These are phyloP conservation scores for Poeciliopsis gracilis DNA, from an alignment of 2,797 vertebrate species.

Conservation along the genomic window DNA sequence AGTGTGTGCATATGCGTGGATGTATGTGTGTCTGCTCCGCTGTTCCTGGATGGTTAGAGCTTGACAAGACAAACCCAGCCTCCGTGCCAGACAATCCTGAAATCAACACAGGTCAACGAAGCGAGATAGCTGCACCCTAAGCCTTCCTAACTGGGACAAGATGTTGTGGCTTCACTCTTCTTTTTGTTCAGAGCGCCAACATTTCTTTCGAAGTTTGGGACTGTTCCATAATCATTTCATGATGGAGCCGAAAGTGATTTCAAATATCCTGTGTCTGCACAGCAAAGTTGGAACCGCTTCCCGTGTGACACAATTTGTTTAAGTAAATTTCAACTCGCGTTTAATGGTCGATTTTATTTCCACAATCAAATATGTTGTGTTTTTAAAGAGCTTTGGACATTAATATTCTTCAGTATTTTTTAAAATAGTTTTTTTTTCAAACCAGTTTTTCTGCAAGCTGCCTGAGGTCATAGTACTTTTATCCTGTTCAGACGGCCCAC, in stretches of 20 bases:
- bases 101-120: conserved; percentile 68
- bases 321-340: conserved; percentile 61
- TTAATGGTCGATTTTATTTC: conserved; percentile 64
- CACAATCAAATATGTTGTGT: conserved; percentile 62
- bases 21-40: conserved; percentile 4
- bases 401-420: conserved; percentile 40
- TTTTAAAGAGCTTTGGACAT: conserved; percentile 49
- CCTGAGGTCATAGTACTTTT: not conserved
- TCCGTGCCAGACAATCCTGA: conserved; percentile 63
- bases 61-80: conserved; percentile 60
- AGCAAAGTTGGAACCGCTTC: conserved; percentile 51
- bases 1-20: conserved; percentile 18
- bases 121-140: conserved; percentile 58
- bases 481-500: too few relatives aligned
- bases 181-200: conserved; percentile 25
- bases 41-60: conserved; percentile 59
- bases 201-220: conserved; percentile 40
- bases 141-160: conserved; percentile 71
- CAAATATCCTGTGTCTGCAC: conserved; percentile 54
- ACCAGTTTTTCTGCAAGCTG: not conserved
- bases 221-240: conserved; percentile 65
- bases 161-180: conserved; percentile 55
- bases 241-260: conserved; percentile 63
- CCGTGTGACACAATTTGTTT: conserved; percentile 62
- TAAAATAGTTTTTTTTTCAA: not conserved